These are phyloP conservation scores for Heliconius charithonia DNA, from an alignment of 2,888 invertebrate genomes.

Conservation along the genomic window DNA sequence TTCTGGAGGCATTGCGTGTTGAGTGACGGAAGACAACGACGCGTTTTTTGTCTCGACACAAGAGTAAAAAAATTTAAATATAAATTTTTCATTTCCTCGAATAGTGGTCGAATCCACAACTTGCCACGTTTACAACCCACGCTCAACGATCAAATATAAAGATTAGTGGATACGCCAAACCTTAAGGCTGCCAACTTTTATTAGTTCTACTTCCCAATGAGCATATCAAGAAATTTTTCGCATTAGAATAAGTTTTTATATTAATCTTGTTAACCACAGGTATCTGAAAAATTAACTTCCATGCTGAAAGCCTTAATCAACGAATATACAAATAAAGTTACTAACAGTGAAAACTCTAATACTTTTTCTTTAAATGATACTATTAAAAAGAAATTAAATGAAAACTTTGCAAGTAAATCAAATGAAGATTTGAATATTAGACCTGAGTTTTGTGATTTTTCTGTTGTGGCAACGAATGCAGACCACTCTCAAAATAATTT, in stretches of 20 bases:
- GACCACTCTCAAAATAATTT: not conserved
- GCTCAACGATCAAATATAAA: too few species aligned
- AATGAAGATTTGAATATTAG: not conserved
- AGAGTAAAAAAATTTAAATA: too few species aligned
- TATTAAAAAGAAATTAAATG: not conserved
- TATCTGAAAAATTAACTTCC: constrained; percentile 5
- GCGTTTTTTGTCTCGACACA: too few species aligned
- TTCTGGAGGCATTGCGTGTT: too few species aligned
- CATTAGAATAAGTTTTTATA: not conserved
- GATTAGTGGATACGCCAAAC: too few species aligned
- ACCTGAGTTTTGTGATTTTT: not conserved
- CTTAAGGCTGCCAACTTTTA: not conserved
- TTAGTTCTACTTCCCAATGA: not conserved
- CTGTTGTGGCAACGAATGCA: not conserved
- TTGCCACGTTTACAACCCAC: too few species aligned
- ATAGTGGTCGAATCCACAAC: too few species aligned
- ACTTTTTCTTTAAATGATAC: not conserved
- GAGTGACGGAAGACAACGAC: too few species aligned
- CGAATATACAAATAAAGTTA: not conserved
- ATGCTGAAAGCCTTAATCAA: constrained; percentile 15
- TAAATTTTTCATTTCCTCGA: too few species aligned
- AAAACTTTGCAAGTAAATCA: not conserved
- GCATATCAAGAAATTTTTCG: not conserved
- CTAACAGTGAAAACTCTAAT: not conserved
- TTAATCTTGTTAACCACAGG: not conserved